Percentiles rank a stretch among this genome's conserved stretches.
Conservation (phyloP, 2,113 vertebrate species). For the Tragelaphus imberbis region DNA sequence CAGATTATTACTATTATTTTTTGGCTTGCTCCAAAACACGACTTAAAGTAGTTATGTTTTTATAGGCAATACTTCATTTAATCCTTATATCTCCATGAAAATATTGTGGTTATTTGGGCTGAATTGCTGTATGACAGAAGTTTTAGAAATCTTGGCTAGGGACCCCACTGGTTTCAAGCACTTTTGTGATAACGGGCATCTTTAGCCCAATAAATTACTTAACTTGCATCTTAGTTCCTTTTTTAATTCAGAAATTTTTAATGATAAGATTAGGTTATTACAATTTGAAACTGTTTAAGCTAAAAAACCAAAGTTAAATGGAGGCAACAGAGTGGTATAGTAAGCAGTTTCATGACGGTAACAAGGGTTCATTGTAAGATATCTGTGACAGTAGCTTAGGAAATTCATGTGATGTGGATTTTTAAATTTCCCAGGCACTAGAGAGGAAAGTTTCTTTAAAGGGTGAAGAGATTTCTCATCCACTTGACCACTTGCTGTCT, state of each 20-base stretch:
- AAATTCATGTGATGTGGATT: neutral
- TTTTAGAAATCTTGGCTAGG: slow-evolving; percentile 15
- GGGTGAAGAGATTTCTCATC: neutral
- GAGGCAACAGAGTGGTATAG: neutral
- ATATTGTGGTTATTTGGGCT: neutral
- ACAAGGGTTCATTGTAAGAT: neutral
- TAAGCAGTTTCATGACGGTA: neutral
- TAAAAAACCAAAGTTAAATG: slow-evolving; percentile 10
- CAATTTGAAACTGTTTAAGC: neutral
- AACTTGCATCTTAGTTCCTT: neutral
- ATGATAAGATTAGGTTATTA: neutral
- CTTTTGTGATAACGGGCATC: neutral
- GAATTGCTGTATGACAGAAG: neutral
- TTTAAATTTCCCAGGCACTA: neutral
- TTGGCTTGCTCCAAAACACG: neutral
- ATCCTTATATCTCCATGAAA: neutral
- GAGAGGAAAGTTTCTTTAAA: neutral
- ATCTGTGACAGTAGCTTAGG: neutral
- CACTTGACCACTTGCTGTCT: neutral
- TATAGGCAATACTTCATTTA: neutral
- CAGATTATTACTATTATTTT: neutral
- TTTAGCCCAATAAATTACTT: neutral
- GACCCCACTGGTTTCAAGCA: neutral
- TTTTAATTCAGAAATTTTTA: slow-evolving; percentile 9
- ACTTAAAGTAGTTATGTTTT: neutral